phyloP scores from a whole-genome alignment of 2,797 vertebrate genomes.

The Phrynocephalus forsythii region DNA sequence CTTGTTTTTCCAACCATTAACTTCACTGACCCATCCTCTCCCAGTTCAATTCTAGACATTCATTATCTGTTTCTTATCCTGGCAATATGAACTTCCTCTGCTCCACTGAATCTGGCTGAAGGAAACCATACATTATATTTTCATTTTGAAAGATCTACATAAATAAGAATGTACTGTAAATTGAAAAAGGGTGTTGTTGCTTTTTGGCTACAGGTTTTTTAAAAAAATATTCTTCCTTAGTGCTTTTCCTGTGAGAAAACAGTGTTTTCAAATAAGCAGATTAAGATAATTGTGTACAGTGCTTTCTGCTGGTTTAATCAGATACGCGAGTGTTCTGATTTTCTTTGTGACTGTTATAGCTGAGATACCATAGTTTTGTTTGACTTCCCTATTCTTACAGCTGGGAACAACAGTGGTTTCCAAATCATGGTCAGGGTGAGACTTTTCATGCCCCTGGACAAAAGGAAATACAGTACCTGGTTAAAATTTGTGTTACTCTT shows the following conservation, averaged over 20 bases:
- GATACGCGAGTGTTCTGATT: background rate
- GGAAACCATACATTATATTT: background rate
- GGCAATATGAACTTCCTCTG: background rate
- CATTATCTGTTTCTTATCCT: background rate
- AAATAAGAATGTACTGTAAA: background rate
- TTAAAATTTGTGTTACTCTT: background rate
- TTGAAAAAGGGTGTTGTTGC: background rate
- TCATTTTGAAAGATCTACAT: background rate
- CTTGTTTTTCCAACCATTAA: background rate
- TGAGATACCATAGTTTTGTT: background rate
- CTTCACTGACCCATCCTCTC: background rate
- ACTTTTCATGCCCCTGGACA: background rate
- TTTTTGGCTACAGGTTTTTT: background rate
- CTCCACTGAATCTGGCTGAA: background rate
- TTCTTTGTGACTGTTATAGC: background rate
- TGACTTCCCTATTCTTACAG: background rate
- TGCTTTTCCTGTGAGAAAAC: background rate
- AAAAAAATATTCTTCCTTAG: background rate
- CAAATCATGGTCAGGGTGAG: background rate
- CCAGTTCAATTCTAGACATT: background rate
- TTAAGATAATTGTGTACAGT: background rate
- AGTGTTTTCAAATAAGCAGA: background rate
- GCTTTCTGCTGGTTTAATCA: background rate
- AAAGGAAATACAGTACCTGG: too few relatives aligned
- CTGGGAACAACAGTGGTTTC: background rate